A percentile compares a stretch with the other conserved stretches of the same genome.
These are phyloP conservation scores for Rhynchomys soricoides DNA, from an alignment of 2,113 vertebrate genomes.

Conservation along the genomic window DNA sequence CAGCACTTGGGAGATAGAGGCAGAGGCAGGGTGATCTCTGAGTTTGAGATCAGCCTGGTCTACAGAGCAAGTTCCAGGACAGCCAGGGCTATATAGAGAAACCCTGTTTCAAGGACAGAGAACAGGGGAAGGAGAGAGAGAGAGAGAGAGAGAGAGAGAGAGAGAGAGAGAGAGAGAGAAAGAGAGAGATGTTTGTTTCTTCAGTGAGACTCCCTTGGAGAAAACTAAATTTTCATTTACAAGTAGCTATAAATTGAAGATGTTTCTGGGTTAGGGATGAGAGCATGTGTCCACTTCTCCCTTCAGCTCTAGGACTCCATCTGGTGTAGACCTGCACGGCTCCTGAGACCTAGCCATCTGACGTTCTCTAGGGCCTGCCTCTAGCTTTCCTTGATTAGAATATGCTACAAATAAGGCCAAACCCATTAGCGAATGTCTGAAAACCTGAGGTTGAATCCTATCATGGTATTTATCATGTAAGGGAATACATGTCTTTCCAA, in stretches of 20 bases:
- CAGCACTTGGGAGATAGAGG: neutral
- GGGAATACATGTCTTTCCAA: conserved; percentile 9
- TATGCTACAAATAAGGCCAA: neutral
- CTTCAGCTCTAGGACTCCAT: neutral
- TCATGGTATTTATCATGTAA: neutral
- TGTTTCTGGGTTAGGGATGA: neutral
- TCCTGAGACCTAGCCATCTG: neutral
- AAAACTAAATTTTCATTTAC: neutral
- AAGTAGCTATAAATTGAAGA: neutral
- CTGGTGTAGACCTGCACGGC: neutral
- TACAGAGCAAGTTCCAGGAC: neutral
- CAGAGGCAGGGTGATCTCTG: neutral
- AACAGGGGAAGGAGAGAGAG: too few relatives aligned
- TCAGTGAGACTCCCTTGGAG: neutral
- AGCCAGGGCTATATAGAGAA: neutral
- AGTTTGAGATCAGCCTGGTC: neutral
- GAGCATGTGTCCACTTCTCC: neutral
- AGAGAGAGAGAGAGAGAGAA: too few relatives aligned
- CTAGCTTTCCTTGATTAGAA: neutral
- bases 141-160: neutral
- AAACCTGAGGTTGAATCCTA: neutral
- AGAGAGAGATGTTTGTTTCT: neutral
- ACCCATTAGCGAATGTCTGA: neutral
- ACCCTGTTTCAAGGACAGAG: neutral
- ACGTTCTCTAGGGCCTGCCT: neutral